Conservation (phyloP, 2,113 vertebrate species). For the Muscicapa adusta region DNA sequence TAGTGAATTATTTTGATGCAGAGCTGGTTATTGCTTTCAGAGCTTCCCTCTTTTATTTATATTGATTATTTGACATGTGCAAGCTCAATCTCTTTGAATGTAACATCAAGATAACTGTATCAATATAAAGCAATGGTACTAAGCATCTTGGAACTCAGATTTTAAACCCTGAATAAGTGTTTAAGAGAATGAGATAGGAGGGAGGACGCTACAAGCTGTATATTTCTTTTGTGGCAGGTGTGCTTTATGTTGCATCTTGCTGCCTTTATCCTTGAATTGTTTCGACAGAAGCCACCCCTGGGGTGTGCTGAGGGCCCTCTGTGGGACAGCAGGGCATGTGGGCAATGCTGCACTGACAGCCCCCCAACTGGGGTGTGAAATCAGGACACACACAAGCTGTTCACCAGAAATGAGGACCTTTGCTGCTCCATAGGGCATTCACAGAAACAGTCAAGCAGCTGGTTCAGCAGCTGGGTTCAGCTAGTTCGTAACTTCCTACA, state of each 20-base stretch:
- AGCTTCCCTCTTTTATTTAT: background rate
- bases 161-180: background rate
- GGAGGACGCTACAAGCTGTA: background rate
- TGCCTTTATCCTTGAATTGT: background rate
- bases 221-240: background rate
- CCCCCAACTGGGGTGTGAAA: background rate
- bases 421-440: background rate
- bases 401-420: background rate
- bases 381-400: background rate
- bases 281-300: background rate
- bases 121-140: background rate
- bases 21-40: background rate
- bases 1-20: background rate
- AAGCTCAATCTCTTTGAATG: background rate
- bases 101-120: background rate
- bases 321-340: background rate
- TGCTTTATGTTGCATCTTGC: background rate
- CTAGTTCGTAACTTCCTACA: background rate
- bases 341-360: background rate
- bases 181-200: background rate
- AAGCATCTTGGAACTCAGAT: background rate
- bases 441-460: background rate
- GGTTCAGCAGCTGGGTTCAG: background rate
- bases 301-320: background rate
- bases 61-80: background rate